These are phyloP conservation scores for Mandrillus leucophaeus DNA, from an alignment of 2,113 vertebrate genomes.

Conservation along the genomic window DNA sequence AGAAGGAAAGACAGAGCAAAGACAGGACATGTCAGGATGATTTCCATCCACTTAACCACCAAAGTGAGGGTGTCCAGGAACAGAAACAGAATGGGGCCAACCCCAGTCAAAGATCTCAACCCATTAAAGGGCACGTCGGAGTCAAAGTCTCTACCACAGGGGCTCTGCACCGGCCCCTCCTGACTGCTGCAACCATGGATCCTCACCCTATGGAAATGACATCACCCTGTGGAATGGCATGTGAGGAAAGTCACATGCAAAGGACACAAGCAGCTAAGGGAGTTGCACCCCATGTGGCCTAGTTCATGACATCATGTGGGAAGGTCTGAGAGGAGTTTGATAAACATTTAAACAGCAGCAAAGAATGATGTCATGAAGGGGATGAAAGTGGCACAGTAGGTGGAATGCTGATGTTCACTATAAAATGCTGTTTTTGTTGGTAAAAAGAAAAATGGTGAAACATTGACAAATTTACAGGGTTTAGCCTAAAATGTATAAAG, in stretches of 20 bases:
- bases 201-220: background rate
- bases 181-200: background rate
- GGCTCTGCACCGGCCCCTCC: background rate
- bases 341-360: background rate
- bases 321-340: background rate
- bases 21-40: rapidly evolving
- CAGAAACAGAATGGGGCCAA: background rate
- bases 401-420: background rate
- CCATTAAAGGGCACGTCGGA: background rate
- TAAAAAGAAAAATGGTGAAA: background rate
- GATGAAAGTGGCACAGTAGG: background rate
- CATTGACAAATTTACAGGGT: background rate
- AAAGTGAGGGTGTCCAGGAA: background rate
- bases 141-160: background rate
- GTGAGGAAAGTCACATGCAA: background rate
- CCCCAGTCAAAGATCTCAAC: background rate
- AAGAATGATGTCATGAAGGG: background rate
- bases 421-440: background rate
- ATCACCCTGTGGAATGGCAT: background rate
- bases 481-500: background rate
- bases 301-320: background rate
- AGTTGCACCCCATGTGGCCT: background rate
- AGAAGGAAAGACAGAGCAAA: background rate
- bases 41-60: background rate
- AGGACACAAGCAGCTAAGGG: background rate